Evolutionary conservation across 2,888 invertebrate genomes (phyloP).

Genomic region (Himalopsyche anomala): DNA sequence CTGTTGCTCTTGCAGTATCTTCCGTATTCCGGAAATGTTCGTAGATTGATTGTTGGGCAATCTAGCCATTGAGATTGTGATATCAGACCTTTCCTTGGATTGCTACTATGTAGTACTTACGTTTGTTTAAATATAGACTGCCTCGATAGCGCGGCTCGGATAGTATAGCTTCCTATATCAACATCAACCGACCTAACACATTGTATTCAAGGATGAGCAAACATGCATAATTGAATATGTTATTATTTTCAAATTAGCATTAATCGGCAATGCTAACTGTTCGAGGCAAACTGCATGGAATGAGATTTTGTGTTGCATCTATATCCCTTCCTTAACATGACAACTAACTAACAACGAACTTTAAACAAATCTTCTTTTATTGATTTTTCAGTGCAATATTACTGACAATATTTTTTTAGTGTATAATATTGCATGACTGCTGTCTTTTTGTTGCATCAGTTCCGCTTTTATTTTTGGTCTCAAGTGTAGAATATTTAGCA

Average conservation of each 20-base stretch:
- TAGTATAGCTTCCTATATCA: not conserved
- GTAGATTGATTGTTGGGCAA: constrained; percentile 12
- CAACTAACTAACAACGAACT: no score
- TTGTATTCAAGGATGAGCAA: not conserved
- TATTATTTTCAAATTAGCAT: not conserved
- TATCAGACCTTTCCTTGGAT: constrained; percentile 20
- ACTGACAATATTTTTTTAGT: no score
- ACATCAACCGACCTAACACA: not conserved
- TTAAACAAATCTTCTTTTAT: no score
- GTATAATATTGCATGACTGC: no score
- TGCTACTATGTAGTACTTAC: not conserved
- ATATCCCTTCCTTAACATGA: no score
- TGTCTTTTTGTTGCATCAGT: no score
- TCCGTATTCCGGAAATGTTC: not conserved
- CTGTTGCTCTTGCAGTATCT: not conserved
- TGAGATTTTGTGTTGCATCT: not conserved
- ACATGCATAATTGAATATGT: not conserved
- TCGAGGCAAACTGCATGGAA: not conserved
- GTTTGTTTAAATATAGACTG: constrained; percentile 9
- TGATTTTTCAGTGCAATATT: no score
- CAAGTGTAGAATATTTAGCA: no score
- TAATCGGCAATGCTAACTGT: not conserved
- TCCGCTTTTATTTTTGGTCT: no score
- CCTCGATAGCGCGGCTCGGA: not conserved
- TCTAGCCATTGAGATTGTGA: constrained; percentile 9